Evolutionary conservation across 2,113 vertebrate genomes (phyloP).

Genomic region (Semnornis frantzii): DNA sequence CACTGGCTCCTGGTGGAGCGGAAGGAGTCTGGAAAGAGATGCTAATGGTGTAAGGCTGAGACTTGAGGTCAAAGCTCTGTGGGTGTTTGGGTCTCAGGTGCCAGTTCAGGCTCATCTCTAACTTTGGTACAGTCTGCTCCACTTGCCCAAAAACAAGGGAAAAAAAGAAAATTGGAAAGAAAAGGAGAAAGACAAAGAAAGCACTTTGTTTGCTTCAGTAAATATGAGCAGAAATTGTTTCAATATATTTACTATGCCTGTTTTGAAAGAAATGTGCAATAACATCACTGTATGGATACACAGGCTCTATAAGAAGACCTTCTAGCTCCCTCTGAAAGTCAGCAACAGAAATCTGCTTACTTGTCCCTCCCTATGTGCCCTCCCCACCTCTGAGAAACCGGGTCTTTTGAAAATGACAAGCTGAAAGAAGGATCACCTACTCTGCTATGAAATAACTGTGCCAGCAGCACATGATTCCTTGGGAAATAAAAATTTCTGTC

Average conservation of each 20-base stretch:
- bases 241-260: neutral
- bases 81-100: neutral
- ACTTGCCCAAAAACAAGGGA: conserved; percentile 52
- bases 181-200: conserved; percentile 6
- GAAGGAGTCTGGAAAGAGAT: neutral
- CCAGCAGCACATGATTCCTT: conserved; percentile 37
- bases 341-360: conserved; percentile 16
- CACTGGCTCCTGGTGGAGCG: neutral
- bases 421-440: conserved; percentile 39
- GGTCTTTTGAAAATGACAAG: conserved; percentile 33
- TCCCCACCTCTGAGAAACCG: neutral
- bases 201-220: neutral
- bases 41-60: neutral
- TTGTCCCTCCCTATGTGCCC: neutral
- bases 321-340: conserved; percentile 13
- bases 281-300: conserved; percentile 26
- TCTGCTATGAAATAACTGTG: conserved; percentile 44
- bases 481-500: conserved; percentile 41
- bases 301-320: conserved; percentile 42
- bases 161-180: neutral
- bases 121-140: conserved; percentile 60
- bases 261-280: conserved; percentile 53
- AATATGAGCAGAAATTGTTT: conserved; percentile 5
- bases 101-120: conserved; percentile 57
- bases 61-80: neutral